phyloP scores from a whole-genome alignment of 2,797 vertebrate species.

The Loriculus beryllinus region DNA sequence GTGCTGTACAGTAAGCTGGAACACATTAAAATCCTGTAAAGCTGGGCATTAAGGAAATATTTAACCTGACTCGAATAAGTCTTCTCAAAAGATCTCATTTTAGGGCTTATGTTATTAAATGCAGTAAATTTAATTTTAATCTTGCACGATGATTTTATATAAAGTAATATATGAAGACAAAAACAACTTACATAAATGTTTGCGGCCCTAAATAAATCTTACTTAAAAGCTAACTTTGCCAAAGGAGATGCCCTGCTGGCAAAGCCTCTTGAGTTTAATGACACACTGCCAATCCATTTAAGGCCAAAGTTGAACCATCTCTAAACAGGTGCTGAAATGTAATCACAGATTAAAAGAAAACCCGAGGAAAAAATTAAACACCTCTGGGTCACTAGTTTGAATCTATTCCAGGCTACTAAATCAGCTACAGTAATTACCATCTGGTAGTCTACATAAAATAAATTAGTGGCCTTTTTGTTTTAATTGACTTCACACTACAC shows the following conservation, averaged over 20 bases:
- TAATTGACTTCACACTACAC: background rate
- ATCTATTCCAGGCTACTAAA: constrained; percentile 61
- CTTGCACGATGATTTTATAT: background rate
- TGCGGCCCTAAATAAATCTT: constrained; percentile 26
- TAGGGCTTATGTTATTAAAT: background rate
- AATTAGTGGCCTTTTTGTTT: constrained; percentile 38
- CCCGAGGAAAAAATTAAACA: constrained; percentile 62
- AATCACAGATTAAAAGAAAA: constrained; percentile 60
- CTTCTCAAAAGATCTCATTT: background rate
- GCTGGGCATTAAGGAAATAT: background rate
- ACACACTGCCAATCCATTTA: constrained; percentile 34
- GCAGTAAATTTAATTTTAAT: background rate
- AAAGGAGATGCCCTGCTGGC: constrained; percentile 40
- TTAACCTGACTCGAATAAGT: background rate
- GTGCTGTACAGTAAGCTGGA: background rate
- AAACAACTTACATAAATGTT: background rate
- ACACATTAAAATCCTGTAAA: background rate
- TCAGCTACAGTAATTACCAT: constrained; percentile 61
- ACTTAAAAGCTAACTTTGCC: constrained; percentile 23
- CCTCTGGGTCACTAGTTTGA: constrained; percentile 61
- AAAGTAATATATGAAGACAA: background rate
- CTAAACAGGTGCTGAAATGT: constrained; percentile 60
- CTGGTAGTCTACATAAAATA: constrained; percentile 53
- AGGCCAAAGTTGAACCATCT: constrained; percentile 38
- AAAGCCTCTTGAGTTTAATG: constrained; percentile 53